Conservation (phyloP, 2,797 vertebrate species). For the Labroides dimidiatus region DNA sequence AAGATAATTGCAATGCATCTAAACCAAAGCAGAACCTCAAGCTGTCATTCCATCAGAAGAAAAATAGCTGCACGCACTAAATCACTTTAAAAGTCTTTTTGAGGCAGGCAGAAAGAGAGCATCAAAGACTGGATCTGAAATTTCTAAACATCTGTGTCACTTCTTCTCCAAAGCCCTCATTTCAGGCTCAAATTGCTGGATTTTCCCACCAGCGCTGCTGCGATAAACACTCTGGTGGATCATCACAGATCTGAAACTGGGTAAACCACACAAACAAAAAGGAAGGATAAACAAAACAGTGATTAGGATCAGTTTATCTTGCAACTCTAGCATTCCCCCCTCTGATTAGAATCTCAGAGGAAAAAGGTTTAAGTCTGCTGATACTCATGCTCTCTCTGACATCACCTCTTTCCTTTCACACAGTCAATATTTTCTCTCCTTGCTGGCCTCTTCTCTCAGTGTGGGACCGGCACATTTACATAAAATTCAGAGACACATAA, state of each 20-base stretch:
- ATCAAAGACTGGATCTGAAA: not conserved
- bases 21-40: no score
- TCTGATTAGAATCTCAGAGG: constrained; percentile 39
- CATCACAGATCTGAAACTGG: constrained; percentile 43
- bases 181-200: constrained; percentile 36
- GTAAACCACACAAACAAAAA: constrained; percentile 49
- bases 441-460: constrained; percentile 20
- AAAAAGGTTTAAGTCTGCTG: constrained; percentile 18
- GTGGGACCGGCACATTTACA: constrained; percentile 48
- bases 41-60: not conserved
- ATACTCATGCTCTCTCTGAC: constrained; percentile 19
- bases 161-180: constrained; percentile 16
- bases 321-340: constrained; percentile 2
- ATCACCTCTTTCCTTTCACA: constrained; percentile 32
- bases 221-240: constrained; percentile 41
- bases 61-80: not conserved
- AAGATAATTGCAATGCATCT: no score
- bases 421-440: constrained; percentile 17
- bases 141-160: constrained; percentile 1
- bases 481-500: constrained; percentile 51
- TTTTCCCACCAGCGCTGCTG: constrained; percentile 44
- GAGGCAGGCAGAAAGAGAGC: not conserved
- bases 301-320: constrained; percentile 54
- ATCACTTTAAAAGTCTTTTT: not conserved
- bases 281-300: constrained; percentile 48